Evolutionary conservation across 2,797 vertebrate species (phyloP).

Genomic region (Esox masquinongy): DNA sequence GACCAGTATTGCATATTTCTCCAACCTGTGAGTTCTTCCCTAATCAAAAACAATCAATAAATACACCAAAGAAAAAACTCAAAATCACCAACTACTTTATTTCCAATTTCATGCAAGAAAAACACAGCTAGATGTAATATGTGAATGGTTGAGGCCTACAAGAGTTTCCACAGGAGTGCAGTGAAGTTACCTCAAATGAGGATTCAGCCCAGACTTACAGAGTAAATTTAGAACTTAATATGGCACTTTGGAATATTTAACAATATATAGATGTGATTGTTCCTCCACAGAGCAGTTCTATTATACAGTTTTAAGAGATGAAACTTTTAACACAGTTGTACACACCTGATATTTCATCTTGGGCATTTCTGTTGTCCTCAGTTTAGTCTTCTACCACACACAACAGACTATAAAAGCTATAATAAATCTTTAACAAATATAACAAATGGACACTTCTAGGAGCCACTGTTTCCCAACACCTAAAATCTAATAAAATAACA

Average conservation of each 20-base stretch:
- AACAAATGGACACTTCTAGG: neutral
- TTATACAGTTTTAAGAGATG: neutral
- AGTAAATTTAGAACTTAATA: neutral
- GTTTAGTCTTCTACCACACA: slow-evolving; percentile 2
- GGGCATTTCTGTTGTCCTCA: neutral
- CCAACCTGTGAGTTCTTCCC: too few species aligned
- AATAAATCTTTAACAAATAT: neutral
- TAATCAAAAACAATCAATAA: neutral
- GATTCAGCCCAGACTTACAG: too few species aligned
- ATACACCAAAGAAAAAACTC: neutral
- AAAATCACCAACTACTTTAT: slow-evolving; percentile 51
- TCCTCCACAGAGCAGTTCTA: neutral
- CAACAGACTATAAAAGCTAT: neutral
- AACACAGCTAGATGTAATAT: slow-evolving; percentile 21
- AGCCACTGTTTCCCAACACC: neutral
- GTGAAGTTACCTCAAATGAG: neutral
- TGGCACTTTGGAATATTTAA: slow-evolving; percentile 2
- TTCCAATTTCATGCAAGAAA: slow-evolving; percentile 57
- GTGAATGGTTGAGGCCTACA: slow-evolving; percentile 30
- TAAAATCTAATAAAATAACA: neutral
- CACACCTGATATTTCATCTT: neutral
- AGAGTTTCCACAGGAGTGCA: neutral
- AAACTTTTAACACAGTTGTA: neutral
- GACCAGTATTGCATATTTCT: slow-evolving; percentile 30
- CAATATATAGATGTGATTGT: neutral